Conservation (phyloP, 2,113 vertebrate species). For the Gorsachius goisagi region DNA sequence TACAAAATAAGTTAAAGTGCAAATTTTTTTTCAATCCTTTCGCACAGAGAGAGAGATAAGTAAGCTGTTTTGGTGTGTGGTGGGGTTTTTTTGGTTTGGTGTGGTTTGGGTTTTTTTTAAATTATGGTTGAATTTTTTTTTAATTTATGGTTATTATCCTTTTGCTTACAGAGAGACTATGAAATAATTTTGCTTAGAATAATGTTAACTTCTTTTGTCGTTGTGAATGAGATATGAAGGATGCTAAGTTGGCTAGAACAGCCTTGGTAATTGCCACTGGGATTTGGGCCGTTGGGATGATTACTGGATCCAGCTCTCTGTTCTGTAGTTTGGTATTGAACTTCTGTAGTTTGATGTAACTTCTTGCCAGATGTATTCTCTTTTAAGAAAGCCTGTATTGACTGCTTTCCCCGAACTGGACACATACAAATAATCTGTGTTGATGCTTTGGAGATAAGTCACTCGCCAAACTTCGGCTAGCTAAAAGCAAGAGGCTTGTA, state of each 20-base stretch:
- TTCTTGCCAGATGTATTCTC: not conserved
- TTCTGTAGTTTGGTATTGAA: not conserved
- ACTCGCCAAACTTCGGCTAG: accelerated
- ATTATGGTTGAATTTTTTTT: not conserved
- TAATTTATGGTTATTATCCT: not conserved
- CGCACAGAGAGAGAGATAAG: not conserved
- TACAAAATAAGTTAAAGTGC: constrained; percentile 44
- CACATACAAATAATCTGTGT: not conserved
- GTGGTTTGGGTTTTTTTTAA: not conserved
- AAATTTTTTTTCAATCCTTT: not conserved
- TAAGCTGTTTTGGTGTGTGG: not conserved
- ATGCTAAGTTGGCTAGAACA: not conserved
- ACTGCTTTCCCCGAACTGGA: not conserved
- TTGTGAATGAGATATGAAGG: not conserved
- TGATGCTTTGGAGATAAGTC: not conserved
- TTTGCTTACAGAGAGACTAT: not conserved
- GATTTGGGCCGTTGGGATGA: not conserved
- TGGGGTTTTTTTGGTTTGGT: no score
- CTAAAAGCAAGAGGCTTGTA: not conserved
- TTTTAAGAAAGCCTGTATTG: not conserved
- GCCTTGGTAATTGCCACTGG: not conserved
- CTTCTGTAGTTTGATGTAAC: not conserved
- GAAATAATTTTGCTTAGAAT: not conserved
- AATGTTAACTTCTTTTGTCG: not conserved
- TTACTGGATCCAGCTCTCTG: not conserved